phyloP scores from a whole-genome alignment of 2,888 invertebrate genomes.

The Dicyrtoma fusca region DNA sequence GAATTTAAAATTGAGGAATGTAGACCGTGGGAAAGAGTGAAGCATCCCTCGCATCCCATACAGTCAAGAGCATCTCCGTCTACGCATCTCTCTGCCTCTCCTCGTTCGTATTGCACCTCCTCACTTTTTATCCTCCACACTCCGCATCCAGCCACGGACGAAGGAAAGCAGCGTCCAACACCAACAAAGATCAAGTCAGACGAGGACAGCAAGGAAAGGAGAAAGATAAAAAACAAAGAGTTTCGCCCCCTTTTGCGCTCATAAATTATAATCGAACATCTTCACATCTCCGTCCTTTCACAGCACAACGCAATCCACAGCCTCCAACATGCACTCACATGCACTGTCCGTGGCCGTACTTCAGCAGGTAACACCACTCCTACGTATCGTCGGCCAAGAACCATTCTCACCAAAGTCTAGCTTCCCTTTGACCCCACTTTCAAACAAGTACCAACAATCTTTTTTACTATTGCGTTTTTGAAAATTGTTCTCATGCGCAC shows the following conservation, averaged over 20 bases:
- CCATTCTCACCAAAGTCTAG: too few relatives aligned
- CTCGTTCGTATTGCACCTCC: slow-evolving; percentile 38
- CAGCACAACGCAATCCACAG: background rate
- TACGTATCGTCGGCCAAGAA: too few relatives aligned
- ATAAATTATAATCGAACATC: slow-evolving; percentile 55
- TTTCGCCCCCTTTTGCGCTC: slow-evolving; percentile 55
- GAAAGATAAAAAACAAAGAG: slow-evolving; percentile 43
- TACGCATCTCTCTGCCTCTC: too few relatives aligned
- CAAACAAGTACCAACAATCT: too few relatives aligned
- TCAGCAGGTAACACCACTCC: too few relatives aligned
- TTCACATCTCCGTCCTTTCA: slow-evolving; percentile 19
- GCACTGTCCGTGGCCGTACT: background rate
- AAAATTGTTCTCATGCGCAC: too few relatives aligned
- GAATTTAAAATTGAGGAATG: slow-evolving; percentile 42
- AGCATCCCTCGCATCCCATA: background rate
- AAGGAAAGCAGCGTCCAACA: too few relatives aligned
- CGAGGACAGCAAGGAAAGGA: too few relatives aligned
- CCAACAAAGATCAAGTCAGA: too few relatives aligned
- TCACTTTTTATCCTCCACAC: slow-evolving; percentile 39
- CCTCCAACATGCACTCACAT: background rate
- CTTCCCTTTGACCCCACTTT: too few relatives aligned
- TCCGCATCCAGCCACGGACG: background rate
- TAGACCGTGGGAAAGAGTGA: slow-evolving; percentile 55
- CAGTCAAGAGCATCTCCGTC: too few relatives aligned
- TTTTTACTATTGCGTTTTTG: too few relatives aligned